A percentile compares a stretch with the other conserved stretches of the same genome.
Evolutionary conservation across 2,888 invertebrate species (phyloP).

Genomic region (Thymelicus sylvestris): DNA sequence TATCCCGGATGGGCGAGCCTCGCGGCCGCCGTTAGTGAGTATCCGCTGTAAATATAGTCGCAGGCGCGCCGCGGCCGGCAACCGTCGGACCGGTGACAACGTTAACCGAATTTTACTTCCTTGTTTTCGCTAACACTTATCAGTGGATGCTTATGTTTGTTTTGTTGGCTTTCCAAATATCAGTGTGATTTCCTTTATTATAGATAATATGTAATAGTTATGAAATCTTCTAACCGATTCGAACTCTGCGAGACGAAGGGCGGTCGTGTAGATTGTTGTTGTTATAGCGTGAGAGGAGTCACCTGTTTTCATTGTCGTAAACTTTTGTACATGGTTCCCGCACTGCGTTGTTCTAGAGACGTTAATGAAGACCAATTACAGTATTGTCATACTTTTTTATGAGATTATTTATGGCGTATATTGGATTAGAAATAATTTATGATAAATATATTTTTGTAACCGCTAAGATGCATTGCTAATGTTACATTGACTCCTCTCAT

Average conservation of each 20-base stretch:
- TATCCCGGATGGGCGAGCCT: conserved; percentile 43
- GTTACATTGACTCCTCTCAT: conserved; percentile 68
- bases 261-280: conserved; percentile 48
- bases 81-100: conserved; percentile 51
- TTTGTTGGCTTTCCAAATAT: conserved; percentile 82
- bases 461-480: conserved; percentile 40
- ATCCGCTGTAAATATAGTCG: conserved; percentile 59
- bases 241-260: conserved; percentile 55
- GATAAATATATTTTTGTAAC: conserved; percentile 51
- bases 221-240: conserved; percentile 77
- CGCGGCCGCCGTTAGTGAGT: conserved; percentile 52
- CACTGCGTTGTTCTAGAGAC: conserved; percentile 26
- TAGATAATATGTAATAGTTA: conserved; percentile 70
- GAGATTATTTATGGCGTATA: conserved; percentile 44
- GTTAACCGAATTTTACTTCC: conserved; percentile 59
- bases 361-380: conserved; percentile 44
- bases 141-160: conserved; percentile 79
- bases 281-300: conserved; percentile 51
- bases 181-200: conserved; percentile 78
- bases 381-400: conserved; percentile 45
- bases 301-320: conserved; percentile 37
- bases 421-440: conserved; percentile 47
- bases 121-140: conserved; percentile 74
- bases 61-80: conserved; percentile 48
- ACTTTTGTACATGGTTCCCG: conserved; percentile 31